These are phyloP conservation scores for Drosophila serrata DNA, from an alignment of 1,140 invertebrate species.

Conservation along the genomic window DNA sequence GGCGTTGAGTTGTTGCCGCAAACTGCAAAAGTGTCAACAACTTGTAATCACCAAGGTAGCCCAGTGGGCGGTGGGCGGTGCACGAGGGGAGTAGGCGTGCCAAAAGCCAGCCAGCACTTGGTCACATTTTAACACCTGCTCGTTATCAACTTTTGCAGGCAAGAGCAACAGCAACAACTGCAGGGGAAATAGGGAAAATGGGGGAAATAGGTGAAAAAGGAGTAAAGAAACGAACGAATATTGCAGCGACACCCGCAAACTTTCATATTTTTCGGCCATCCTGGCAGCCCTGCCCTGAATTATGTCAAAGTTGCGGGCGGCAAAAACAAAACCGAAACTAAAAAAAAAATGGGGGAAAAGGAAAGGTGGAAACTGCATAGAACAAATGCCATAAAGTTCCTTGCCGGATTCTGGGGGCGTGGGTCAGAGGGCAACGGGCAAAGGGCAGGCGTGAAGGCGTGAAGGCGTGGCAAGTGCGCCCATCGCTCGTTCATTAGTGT, in stretches of 20 bases:
- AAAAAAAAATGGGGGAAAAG: constrained; percentile 30
- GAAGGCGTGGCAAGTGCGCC: constrained; percentile 31
- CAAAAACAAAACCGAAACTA: constrained; percentile 24
- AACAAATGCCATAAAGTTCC: constrained; percentile 75
- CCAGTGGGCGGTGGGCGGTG: constrained; percentile 4
- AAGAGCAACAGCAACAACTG: constrained; percentile 47
- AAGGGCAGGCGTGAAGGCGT: background rate
- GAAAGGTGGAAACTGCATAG: constrained; percentile 66
- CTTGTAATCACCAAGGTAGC: constrained; percentile 73
- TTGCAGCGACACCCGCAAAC: constrained; percentile 68
- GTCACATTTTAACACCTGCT: constrained; percentile 84
- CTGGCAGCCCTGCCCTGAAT: constrained; percentile 74
- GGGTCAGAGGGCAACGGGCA: constrained; percentile 21
- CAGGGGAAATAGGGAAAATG: constrained; percentile 28
- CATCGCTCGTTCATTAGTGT: constrained; percentile 74
- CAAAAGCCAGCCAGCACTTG: constrained; percentile 64
- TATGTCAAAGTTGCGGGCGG: constrained; percentile 78
- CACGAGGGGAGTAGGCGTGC: constrained; percentile 29
- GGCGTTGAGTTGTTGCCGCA: constrained; percentile 73
- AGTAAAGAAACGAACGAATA: constrained; percentile 41
- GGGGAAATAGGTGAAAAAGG: constrained; percentile 12
- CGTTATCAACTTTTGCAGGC: constrained; percentile 81
- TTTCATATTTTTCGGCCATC: constrained; percentile 66
- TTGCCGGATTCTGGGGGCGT: constrained; percentile 4
- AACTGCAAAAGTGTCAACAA: constrained; percentile 83